These are phyloP conservation scores for Zaprionus ghesquierei DNA, from an alignment of 1,140 invertebrate species.

Conservation along the genomic window DNA sequence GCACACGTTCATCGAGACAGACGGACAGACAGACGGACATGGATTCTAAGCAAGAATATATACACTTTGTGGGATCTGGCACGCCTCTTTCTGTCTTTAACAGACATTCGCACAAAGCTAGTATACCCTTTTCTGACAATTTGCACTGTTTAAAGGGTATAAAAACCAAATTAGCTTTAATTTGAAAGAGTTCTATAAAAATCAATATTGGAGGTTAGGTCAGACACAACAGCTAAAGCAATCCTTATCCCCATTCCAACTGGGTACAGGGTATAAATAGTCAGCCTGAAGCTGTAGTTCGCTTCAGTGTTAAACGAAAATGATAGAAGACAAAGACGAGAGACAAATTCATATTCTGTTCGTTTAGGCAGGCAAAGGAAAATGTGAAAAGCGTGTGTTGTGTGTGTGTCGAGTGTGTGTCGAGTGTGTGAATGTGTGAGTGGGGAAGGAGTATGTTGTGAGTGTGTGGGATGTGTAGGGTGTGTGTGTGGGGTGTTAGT, in stretches of 20 bases:
- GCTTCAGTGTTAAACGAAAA: slow-evolving; percentile 22
- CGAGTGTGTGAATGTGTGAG: background rate
- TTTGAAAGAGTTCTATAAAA: too few species aligned
- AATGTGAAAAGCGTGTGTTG: slow-evolving; percentile 57
- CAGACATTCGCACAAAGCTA: too few species aligned
- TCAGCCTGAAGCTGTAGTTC: slow-evolving; percentile 21
- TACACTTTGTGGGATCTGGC: too few species aligned
- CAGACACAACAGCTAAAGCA: background rate
- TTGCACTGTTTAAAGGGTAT: too few species aligned
- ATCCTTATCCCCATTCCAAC: background rate
- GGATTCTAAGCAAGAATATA: too few species aligned
- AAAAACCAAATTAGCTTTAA: too few species aligned
- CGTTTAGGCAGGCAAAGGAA: slow-evolving; percentile 41
- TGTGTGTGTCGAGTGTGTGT: too few species aligned
- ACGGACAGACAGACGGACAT: too few species aligned
- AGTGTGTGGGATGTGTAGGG: background rate
- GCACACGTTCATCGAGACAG: too few species aligned
- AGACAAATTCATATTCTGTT: slow-evolving; percentile 29
- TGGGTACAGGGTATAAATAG: slow-evolving; percentile 42
- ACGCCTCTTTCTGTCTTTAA: too few species aligned
- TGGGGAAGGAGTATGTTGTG: background rate
- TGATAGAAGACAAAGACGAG: background rate
- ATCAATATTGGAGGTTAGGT: too few species aligned
- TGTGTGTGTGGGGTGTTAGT: slow-evolving; percentile 7
- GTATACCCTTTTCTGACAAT: too few species aligned